Evolutionary conservation across 1,140 invertebrate species (phyloP), one percentile per base, ranked within the genome.

Genomic region (Drosophila pallidifrons): DNA sequence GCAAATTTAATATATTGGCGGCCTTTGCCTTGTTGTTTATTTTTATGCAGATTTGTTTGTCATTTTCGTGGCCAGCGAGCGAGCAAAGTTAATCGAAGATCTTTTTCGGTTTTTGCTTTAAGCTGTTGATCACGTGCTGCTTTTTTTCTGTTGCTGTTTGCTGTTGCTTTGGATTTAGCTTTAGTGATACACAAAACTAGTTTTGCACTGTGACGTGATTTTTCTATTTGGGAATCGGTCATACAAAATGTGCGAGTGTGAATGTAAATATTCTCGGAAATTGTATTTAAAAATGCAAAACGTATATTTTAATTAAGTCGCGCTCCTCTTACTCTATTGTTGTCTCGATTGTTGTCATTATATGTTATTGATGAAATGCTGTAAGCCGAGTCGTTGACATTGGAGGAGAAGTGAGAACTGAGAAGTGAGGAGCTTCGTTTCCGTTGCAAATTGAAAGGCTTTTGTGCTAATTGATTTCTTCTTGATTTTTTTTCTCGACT

Each of bases 391-490:
- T 55, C 59, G 20, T 57, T 67, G 58, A 70, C 49, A 70, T 64
- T 63, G 67, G 7, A 5, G 5, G 32, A 25, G 20, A 25, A 25
- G 5, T 8, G 32, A 8, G 35, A 25, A 32, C 32, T 32, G 5
- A 25, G 20, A 25, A 4, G 2, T 8, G 32, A 32, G 35, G 1
- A 38, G 35, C 35, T 38, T 38, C 35, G 58, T 32, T 71, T 75
- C 73, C 67, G 73, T 32, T 71, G 63, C 55, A 63, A 70, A 59
- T 59, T 20, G 32, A 32, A 13, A 35, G 28, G 25, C 41, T 61
- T 70, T 58, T 59, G 70, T 60, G 41, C 55, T 60, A 60, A 75
- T 71, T 57, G 68, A 55, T 69, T 46, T 25, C 20, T 25, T 25
- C 3, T 59, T 64, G 15, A 35, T 16, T 52, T 51, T 65, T 49